Evolutionary conservation across 2,797 vertebrate species (phyloP), one percentile per base, ranked within the genome.

Genomic region (Sebastes melanostomus): DNA sequence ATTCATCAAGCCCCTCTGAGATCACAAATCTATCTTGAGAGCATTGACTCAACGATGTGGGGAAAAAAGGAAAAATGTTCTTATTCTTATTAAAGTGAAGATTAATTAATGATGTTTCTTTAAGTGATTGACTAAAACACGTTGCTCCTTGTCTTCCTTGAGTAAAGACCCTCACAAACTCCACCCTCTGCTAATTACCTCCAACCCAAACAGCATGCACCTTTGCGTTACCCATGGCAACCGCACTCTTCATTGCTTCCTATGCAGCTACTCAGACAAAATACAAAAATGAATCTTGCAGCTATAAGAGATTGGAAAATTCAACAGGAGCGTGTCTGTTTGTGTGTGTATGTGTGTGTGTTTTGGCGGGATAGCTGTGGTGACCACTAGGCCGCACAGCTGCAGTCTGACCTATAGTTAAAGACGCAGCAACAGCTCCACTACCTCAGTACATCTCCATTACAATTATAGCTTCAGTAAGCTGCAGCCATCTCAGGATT

Each of bases 211-310:
- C 77, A 72, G 74, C 72, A 46, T 80, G 58, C 32, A 14, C 27
- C 30, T 4, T 25, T n/a, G 52, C 3, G 46, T 89, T 84, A 80
- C 84, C 84, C 78, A 60, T 85, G 74, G 86, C 82, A 89, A 89
- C 87, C 18, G 18, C 71, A 12, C 34, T 77, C 71, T 42, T 67
- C 25, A 63, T 65, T 27, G 60, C 46, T 32, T 88, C 59, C 62
- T 30, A 56, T 65, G 72, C 63, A 61, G 65, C 20, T 52, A 34
- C 58, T 52, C 69, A 69, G 54, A 66, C 29, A 76, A 68, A 80
- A 80, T 72, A 74, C 20, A 77, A 69, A 77, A 60, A 67, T 54
- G 22, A 62, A 83, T 59, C 8, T 16, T 52, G 59, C 36, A n/a
- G 65, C 38, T 52, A 9, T 18, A 20, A 70, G 18, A 70, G 36